Evolutionary conservation across 2,888 invertebrate species (phyloP).

Genomic region (Tryphoninae sp.): DNA sequence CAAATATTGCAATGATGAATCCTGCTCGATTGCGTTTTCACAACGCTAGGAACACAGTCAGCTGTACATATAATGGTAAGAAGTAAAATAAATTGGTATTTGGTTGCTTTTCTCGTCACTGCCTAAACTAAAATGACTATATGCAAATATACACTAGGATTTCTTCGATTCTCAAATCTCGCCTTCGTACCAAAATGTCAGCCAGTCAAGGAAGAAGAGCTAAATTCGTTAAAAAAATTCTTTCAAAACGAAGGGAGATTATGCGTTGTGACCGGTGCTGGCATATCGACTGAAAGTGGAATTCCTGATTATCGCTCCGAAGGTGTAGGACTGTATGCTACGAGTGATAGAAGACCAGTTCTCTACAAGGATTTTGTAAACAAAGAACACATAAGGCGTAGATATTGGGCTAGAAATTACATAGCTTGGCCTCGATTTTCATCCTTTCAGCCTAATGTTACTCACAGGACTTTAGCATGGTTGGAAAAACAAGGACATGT

Average conservation of each 20-base stretch:
- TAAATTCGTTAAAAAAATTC: slow-evolving; percentile 84
- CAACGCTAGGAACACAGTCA: background rate
- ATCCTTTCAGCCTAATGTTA: slow-evolving; percentile 88
- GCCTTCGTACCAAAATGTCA: slow-evolving; percentile 89
- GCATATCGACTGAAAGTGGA: slow-evolving; percentile 98
- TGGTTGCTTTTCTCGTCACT: background rate
- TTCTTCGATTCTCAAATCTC: slow-evolving; percentile 65
- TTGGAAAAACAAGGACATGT: slow-evolving; percentile 87
- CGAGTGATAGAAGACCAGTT: slow-evolving; percentile 91
- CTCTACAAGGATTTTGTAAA: slow-evolving; percentile 92
- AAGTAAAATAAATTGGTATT: background rate
- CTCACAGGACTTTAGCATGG: slow-evolving; percentile 88
- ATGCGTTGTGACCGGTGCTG: slow-evolving; percentile 94
- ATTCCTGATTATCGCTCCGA: slow-evolving; percentile 97
- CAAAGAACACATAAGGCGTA: slow-evolving; percentile 86
- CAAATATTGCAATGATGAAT: background rate
- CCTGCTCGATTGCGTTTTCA: background rate
- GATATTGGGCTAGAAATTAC: slow-evolving; percentile 98
- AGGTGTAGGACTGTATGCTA: slow-evolving; percentile 95
- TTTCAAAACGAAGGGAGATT: slow-evolving; percentile 83
- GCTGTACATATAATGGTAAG: slow-evolving; percentile 1
- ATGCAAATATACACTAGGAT: slow-evolving; percentile 45
- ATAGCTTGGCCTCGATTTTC: slow-evolving; percentile 96
- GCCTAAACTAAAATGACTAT: too few relatives aligned
- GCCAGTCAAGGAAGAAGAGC: slow-evolving; percentile 85